phyloP scores from a whole-genome alignment of 2,797 vertebrate genomes.

The Sebastes iracundus region DNA sequence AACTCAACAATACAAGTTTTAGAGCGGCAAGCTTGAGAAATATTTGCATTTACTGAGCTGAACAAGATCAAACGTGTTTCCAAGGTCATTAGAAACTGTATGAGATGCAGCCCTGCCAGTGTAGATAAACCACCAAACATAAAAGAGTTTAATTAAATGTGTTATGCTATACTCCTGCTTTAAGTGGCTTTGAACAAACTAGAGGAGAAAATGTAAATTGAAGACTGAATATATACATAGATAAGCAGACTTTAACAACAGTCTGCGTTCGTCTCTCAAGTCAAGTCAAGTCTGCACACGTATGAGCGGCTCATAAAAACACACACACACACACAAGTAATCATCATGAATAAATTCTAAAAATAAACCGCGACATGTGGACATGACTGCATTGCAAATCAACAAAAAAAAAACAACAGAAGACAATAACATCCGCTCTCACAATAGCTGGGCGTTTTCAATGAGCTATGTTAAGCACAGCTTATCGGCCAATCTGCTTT shows the following conservation, averaged over 20 bases:
- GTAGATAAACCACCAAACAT: constrained; percentile 43
- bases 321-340: neutral
- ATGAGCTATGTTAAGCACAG: constrained; percentile 37
- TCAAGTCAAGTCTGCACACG: neutral
- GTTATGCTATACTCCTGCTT: constrained; percentile 19
- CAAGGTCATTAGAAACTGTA: constrained; percentile 40
- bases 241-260: constrained; percentile 30
- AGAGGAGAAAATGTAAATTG: constrained; percentile 34
- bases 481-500: constrained; percentile 52
- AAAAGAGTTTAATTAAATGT: constrained; percentile 51
- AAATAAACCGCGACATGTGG: constrained; percentile 12
- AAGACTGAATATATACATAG: constrained; percentile 15
- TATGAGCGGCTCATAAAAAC: neutral
- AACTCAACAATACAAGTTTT: neutral
- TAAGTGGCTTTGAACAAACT: constrained; percentile 42
- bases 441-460: constrained; percentile 40
- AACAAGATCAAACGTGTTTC: constrained; percentile 30
- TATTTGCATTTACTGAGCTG: constrained; percentile 36
- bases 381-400: neutral
- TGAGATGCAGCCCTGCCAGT: constrained; percentile 13
- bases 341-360: neutral
- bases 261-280: neutral
- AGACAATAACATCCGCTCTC: constrained; percentile 27
- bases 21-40: constrained; percentile 5
- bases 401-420: neutral